phyloP scores from a whole-genome alignment of 2,797 vertebrate species.

The Loris lydekkerianus region DNA sequence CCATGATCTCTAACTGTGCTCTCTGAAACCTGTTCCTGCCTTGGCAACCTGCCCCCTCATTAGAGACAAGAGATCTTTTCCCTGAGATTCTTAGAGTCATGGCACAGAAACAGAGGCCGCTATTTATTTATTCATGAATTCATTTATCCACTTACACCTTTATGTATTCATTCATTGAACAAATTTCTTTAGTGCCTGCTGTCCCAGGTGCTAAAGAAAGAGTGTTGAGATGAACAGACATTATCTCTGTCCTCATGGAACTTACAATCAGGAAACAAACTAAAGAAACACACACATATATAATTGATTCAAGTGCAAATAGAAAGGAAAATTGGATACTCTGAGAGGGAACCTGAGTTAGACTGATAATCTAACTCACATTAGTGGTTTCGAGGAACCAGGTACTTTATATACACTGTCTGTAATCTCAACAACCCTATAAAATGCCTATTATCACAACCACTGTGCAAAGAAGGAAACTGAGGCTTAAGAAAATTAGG shows the following conservation, averaged over 20 bases:
- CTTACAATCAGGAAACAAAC: not conserved
- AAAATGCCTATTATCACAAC: not conserved
- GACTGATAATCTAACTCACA: not conserved
- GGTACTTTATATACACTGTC: not conserved
- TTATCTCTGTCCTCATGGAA: not conserved
- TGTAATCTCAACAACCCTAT: not conserved
- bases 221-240: conserved; percentile 14
- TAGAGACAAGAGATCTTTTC: not conserved
- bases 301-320: not conserved
- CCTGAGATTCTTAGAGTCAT: not conserved
- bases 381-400: not conserved
- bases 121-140: conserved; percentile 21
- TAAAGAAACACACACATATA: not conserved
- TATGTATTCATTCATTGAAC: not conserved
- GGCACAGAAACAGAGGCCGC: not conserved
- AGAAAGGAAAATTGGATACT: not conserved
- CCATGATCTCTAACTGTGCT: not conserved
- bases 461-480: not conserved
- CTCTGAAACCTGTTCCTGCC: not conserved
- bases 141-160: conserved; percentile 1
- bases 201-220: not conserved
- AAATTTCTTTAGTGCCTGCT: not conserved
- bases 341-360: not conserved
- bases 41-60: not conserved
- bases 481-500: not conserved